Conservation (phyloP, 92 coral and sea anemone genomes). For the Bergia puertoricense region DNA sequence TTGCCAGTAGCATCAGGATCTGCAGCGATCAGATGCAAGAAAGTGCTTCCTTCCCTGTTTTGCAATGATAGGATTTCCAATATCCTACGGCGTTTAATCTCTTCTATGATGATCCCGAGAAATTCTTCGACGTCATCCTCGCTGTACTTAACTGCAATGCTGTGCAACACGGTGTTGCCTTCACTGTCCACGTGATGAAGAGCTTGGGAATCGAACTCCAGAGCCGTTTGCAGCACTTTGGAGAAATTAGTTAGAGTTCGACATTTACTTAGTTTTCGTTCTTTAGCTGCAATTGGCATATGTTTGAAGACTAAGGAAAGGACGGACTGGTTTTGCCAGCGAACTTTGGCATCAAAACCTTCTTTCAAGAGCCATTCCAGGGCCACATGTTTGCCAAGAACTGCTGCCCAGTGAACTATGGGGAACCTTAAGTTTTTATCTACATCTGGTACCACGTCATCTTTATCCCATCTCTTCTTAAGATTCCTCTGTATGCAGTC, state of each 20-base stretch:
- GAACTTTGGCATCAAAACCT: neutral
- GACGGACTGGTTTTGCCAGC: neutral
- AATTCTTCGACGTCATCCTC: neutral
- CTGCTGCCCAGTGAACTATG: conserved; percentile 7
- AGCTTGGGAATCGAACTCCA: neutral
- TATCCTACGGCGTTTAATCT: neutral
- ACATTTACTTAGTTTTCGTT: neutral
- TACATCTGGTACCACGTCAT: neutral
- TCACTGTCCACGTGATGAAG: neutral
- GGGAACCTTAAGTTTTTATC: conserved; percentile 1
- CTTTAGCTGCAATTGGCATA: conserved; percentile 19
- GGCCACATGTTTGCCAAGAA: neutral
- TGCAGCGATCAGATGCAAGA: conserved; percentile 20
- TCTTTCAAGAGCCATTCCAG: conserved; percentile 7
- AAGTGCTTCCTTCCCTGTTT: neutral
- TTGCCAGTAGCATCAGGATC: neutral
- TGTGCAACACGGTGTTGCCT: neutral
- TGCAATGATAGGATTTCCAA: neutral
- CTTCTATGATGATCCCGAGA: neutral
- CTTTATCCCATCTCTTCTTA: neutral
- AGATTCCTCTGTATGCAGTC: neutral
- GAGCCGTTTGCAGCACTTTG: neutral
- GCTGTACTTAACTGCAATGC: neutral
- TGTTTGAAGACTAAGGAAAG: neutral
- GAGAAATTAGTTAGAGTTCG: neutral